Evolutionary conservation across 2,113 vertebrate genomes (phyloP).

Genomic region (Lota lota): DNA sequence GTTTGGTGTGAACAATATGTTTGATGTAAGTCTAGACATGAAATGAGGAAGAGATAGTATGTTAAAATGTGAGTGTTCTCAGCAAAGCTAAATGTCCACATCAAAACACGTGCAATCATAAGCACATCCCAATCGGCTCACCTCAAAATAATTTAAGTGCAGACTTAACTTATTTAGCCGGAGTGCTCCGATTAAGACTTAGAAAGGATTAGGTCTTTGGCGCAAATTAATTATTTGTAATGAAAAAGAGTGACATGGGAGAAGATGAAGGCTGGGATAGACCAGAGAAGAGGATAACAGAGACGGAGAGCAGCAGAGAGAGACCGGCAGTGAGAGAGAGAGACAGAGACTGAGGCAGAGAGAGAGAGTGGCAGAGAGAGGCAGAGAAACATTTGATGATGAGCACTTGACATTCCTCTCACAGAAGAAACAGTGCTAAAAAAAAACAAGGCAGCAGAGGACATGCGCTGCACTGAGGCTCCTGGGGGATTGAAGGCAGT

Average conservation of each 20-base stretch:
- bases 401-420: constrained; percentile 71
- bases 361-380: constrained; percentile 40
- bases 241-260: background rate
- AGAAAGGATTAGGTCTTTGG: constrained; percentile 7
- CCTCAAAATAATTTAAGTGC: constrained; percentile 14
- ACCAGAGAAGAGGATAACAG: too few species aligned
- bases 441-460: constrained; percentile 56
- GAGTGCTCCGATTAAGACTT: constrained; percentile 9
- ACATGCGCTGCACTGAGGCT: constrained; percentile 51
- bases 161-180: constrained; percentile 31
- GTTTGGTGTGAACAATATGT: constrained; percentile 1
- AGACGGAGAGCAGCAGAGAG: background rate
- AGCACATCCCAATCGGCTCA: constrained; percentile 11
- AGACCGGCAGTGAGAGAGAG: background rate
- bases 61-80: background rate
- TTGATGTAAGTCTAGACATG: constrained; percentile 16
- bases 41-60: background rate
- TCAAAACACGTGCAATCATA: background rate
- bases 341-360: constrained; percentile 4
- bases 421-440: constrained; percentile 61
- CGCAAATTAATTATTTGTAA: background rate
- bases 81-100: background rate
- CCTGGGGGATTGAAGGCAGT: constrained; percentile 39
- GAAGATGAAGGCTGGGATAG: constrained; percentile 15
- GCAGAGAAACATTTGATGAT: constrained; percentile 41